A percentile compares a stretch with the other conserved stretches of the same genome.
Conservation (phyloP, 1,140 invertebrate species). For the Wasmannia auropunctata region DNA sequence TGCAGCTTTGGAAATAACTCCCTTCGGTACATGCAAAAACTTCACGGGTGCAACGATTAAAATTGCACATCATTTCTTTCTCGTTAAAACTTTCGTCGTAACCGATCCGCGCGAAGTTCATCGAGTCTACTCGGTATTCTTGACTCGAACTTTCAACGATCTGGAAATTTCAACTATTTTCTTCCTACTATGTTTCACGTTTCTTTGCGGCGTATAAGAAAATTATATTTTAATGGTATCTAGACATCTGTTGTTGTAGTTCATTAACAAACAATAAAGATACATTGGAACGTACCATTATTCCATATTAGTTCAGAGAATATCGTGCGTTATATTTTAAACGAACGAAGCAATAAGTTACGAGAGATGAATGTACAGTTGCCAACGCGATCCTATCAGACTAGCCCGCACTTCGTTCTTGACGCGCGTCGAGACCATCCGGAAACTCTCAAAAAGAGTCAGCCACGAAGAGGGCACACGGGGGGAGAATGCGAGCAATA, state of each 20-base stretch:
- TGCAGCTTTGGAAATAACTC: constrained; percentile 33
- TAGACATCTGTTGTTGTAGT: not conserved
- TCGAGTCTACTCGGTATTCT: constrained; percentile 17
- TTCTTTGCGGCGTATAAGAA: not conserved
- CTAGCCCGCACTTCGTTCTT: not conserved
- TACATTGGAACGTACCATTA: not conserved
- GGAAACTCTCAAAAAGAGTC: not conserved
- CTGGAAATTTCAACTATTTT: constrained; percentile 39
- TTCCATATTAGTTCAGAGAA: not conserved
- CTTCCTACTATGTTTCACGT: not conserved
- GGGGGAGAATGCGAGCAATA: constrained; percentile 24
- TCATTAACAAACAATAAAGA: not conserved
- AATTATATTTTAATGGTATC: not conserved
- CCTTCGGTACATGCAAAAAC: constrained; percentile 5
- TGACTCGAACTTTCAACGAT: constrained; percentile 36
- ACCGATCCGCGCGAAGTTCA: constrained; percentile 39
- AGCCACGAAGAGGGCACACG: constrained; percentile 25
- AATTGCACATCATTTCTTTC: constrained; percentile 55
- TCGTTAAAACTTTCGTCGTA: constrained; percentile 49
- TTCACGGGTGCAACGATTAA: constrained; percentile 29
- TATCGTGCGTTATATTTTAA: not conserved
- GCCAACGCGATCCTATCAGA: not conserved
- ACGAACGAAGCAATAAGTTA: not conserved
- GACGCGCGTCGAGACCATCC: not conserved
- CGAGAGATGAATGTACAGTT: not conserved